Evolutionary conservation across 2,888 invertebrate species (phyloP), one percentile per base, ranked within the genome.

Genomic region (Congeria kusceri): DNA sequence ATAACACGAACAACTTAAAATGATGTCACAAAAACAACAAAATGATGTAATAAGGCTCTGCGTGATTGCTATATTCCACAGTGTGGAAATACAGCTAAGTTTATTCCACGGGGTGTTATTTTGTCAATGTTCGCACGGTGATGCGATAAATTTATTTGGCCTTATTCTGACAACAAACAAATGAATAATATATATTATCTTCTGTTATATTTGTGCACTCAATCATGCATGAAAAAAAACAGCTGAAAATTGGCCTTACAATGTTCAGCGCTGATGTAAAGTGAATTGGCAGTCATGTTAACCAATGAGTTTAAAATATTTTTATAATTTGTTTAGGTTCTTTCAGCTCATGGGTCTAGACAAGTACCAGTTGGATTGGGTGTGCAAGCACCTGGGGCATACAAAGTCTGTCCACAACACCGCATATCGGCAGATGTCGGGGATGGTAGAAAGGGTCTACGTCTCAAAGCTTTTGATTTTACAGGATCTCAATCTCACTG

Each of bases 291-390:
- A 15, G 11, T 46, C 15, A 46, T 46, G 46, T 46, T 46, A 15
- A 46, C 13, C 46, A 46, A 46, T 46, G 11, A 46, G 15, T 46
- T 46, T 46, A 46, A 46, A 46, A 46, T 46, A 25, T 56, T 20
- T 56, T 56, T 15, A 56, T 18, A 56, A 56, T 20, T 11, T 56
- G 13, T 15, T 56, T 56, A 25, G 9, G 9, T 11, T 58, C 57
- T 58, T 57, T 49, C 73, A 66, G 73, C 49, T 73, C 56, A 65
- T 73, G 73, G 44, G 44, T 58, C 73, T 73, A 32, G 73, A 73
- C 58, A 44, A 58, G 59, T 58, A 73, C 59, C 66, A 73, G 39
- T 32, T 57, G 66, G 65, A 65, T 29, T 73, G 73, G 65, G 73
- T 73, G 4, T 73, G 66, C 44, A 65, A 58, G 47, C 73, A 73